Evolutionary conservation across 1,140 invertebrate genomes (phyloP).

Genomic region (Trialeurodes vaporariorum): DNA sequence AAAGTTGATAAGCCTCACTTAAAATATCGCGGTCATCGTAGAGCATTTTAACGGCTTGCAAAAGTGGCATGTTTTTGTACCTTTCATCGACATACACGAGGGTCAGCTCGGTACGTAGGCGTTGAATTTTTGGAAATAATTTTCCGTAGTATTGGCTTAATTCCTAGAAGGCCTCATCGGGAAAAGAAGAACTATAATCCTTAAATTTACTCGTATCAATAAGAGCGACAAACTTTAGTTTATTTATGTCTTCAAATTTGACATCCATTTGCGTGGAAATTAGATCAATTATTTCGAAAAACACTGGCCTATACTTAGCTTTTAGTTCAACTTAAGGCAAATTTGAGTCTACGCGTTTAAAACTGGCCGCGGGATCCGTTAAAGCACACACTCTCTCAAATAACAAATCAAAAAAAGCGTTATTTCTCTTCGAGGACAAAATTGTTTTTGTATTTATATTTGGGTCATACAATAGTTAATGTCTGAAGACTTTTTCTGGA

Average conservation of each 20-base stretch:
- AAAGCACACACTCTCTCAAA: too few relatives aligned
- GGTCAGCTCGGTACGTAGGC: neutral
- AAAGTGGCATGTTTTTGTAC: neutral
- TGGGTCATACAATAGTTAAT: too few relatives aligned
- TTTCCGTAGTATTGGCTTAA: neutral
- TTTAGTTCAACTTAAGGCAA: too few relatives aligned
- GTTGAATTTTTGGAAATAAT: neutral
- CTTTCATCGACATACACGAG: neutral
- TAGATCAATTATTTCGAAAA: conserved; percentile 5
- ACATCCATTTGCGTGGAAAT: neutral
- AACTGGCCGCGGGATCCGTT: too few relatives aligned
- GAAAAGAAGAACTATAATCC: neutral
- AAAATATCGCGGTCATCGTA: neutral
- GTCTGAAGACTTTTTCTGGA: too few relatives aligned
- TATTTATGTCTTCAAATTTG: neutral
- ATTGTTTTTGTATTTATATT: too few relatives aligned
- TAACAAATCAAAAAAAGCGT: too few relatives aligned
- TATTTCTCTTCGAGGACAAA: too few relatives aligned
- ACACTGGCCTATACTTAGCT: neutral
- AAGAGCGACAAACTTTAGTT: neutral
- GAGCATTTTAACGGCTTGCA: neutral
- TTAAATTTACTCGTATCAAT: conserved; percentile 6
- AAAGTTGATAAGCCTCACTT: conserved; percentile 6
- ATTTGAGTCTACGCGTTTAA: too few relatives aligned
- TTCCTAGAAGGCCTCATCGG: neutral